phyloP scores from a whole-genome alignment of 2,797 vertebrate species.

The Micrastur ruficollis region DNA sequence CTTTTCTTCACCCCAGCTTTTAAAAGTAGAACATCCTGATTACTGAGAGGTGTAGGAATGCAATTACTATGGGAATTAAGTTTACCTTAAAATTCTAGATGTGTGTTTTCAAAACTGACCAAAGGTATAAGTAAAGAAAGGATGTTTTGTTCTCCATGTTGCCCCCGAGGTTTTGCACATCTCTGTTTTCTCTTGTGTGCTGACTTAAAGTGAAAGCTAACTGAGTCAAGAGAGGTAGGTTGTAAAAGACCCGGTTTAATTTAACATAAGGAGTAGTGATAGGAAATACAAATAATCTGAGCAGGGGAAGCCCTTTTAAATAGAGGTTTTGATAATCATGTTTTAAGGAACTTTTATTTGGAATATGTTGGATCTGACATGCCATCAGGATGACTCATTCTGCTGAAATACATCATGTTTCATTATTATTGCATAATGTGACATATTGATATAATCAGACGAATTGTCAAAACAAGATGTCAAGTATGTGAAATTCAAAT shows the following conservation, averaged over 20 bases:
- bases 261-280: neutral
- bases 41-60: neutral
- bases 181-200: neutral
- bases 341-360: conserved; percentile 40
- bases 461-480: conserved; percentile 64
- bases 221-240: neutral
- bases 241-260: neutral
- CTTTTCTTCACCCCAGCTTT: neutral
- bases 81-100: neutral
- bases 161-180: neutral
- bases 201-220: neutral
- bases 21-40: neutral
- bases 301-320: neutral
- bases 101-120: neutral
- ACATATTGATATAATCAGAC: conserved; percentile 56
- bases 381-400: conserved; percentile 40
- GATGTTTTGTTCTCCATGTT: neutral
- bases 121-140: neutral
- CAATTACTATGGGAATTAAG: neutral
- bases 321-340: neutral
- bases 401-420: conserved; percentile 48
- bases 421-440: conserved; percentile 60
- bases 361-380: conserved; percentile 49
- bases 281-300: neutral
- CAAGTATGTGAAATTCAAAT: conserved; percentile 51